Base-by-base conservation (phyloP, 2,888 invertebrate species). In the Ennomos erosarius region DNA sequence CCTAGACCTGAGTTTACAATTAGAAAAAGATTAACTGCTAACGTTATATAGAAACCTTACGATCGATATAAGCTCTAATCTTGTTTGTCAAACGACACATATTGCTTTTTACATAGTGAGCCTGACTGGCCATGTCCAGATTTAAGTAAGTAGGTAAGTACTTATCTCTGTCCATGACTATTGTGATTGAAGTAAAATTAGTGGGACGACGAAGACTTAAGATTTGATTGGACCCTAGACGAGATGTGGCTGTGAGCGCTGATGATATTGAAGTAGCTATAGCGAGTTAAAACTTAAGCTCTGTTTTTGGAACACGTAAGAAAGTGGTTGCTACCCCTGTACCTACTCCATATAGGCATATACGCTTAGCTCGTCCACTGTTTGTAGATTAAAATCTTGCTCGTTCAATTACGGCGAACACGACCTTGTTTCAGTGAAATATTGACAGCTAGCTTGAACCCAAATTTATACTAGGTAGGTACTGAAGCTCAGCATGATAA, bases 401-500 rank as follows among this genome's bases (percentile, higher is more conserved):
- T 74, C 55, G 72, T 82, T 77, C 76, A 81, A 84, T 84, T 79
- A 81, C 50, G 58, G 67, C 54, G 68, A 67, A 81, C 81, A 81
- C 67, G 75, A 61, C 59, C 59, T 65, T 61, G 68, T 65, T 68
- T 66, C 54, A 67, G 64, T 70, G 65, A 71, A 75, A 71, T 70
- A 68, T 70, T 65, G 59, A 68, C 54, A 56, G 52, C 59, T 60
- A 42, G 36, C 46, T 57, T 62, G 60, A 57, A 51, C 36, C 50
- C 44, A 37, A 62, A 63, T 44, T 53, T 53, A 26, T 26, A 26
- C 1, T 26, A 48, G 44, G 47, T 59, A 48, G 44, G 47, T 59
- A 46, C 39, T 52, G 39, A 13, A 52, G 38, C 53, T 56, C 10
- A 57, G 49, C 47, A 45, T 43, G 44, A 59, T 61, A n/a, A 57